Conservation (phyloP, 2,113 vertebrate species). For the Hepsetus odoe region DNA sequence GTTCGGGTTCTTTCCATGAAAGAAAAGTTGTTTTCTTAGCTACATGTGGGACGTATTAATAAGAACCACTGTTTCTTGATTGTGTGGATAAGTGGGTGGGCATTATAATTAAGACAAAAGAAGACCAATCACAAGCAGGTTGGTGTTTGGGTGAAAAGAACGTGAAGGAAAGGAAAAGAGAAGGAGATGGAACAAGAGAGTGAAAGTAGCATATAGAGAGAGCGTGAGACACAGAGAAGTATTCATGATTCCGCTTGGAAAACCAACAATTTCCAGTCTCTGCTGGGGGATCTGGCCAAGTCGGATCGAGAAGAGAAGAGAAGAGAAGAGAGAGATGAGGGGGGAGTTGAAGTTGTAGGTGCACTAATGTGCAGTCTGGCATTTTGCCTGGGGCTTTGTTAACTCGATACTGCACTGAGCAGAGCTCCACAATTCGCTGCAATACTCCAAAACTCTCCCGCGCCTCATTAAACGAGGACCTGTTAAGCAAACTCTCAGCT, state of each 20-base stretch:
- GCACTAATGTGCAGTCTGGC: conserved; percentile 75
- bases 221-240: conserved; percentile 21
- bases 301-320: conserved; percentile 19
- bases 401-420: conserved; percentile 67
- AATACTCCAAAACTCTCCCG: conserved; percentile 38
- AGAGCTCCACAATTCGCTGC: conserved; percentile 29
- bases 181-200: conserved; percentile 22
- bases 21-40: too few relatives aligned
- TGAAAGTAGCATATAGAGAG: not conserved
- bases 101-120: not conserved
- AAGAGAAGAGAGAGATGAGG: conserved; percentile 43
- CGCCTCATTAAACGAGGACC: conserved; percentile 62
- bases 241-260: conserved; percentile 29
- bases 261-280: conserved; percentile 29
- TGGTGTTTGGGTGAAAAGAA: conserved; percentile 40
- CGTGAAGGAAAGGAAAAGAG: conserved; percentile 4
- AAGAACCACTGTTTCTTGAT: not conserved
- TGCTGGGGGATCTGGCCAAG: conserved; percentile 27
- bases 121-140: too few relatives aligned
- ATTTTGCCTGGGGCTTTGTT: conserved; percentile 70
- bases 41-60: not conserved
- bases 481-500: conserved; percentile 29
- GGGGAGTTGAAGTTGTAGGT: conserved; percentile 57
- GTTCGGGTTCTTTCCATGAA: too few relatives aligned
- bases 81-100: too few relatives aligned